phyloP scores from a whole-genome alignment of 2,888 invertebrate species.

The Orthosia gothica region DNA sequence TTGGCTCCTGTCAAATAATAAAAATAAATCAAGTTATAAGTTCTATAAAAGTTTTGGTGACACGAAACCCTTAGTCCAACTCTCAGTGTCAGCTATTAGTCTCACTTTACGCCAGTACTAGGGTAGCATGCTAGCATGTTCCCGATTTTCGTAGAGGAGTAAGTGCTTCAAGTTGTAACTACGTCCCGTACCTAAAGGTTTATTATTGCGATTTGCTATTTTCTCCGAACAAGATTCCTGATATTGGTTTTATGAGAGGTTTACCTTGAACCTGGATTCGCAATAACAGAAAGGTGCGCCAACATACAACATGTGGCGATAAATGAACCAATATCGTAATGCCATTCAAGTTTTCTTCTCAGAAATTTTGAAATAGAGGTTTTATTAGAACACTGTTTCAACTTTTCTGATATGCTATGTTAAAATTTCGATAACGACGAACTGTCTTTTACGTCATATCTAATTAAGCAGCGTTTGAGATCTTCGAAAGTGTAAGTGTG shows the following conservation, averaged over 20 bases:
- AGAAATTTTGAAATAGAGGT: background rate
- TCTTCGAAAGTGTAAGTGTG: too few relatives aligned
- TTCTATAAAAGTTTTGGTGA: background rate
- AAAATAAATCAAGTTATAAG: background rate
- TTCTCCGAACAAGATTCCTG: slow-evolving; percentile 35
- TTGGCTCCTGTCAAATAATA: background rate
- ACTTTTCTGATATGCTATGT: too few relatives aligned
- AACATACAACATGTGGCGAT: slow-evolving; percentile 12
- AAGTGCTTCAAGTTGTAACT: slow-evolving; percentile 25
- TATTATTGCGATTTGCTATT: slow-evolving; percentile 46
- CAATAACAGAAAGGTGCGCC: slow-evolving; percentile 39
- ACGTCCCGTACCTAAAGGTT: slow-evolving; percentile 11
- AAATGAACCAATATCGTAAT: slow-evolving; percentile 27
- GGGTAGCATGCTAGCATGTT: too few relatives aligned
- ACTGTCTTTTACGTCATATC: too few relatives aligned
- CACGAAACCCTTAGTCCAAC: background rate
- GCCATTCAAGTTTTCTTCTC: background rate
- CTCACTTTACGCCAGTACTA: background rate
- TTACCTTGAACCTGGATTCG: slow-evolving; percentile 36
- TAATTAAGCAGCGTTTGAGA: too few relatives aligned
- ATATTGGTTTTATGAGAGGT: slow-evolving; percentile 42
- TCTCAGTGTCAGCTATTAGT: background rate
- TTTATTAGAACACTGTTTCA: slow-evolving; percentile 8
- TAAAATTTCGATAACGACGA: too few relatives aligned
- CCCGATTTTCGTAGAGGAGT: background rate